A percentile compares a stretch with the other conserved stretches of the same genome.
Conservation (phyloP, 2,888 invertebrate species). For the Eupithecia dodoneata region DNA sequence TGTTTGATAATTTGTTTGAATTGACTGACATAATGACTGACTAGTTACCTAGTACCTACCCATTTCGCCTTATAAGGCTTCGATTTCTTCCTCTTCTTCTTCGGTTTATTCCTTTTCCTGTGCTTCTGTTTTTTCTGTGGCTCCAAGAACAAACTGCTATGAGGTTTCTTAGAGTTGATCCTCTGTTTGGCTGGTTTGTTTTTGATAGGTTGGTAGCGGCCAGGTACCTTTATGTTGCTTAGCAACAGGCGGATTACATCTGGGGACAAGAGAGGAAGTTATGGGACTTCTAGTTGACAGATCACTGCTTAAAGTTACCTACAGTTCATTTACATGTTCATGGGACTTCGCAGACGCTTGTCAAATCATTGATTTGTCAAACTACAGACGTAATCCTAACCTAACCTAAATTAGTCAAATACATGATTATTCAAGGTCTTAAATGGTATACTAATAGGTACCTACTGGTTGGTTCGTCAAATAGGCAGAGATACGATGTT, state of each 20-base stretch:
- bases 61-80: conserved; percentile 33
- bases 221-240: conserved; percentile 24
- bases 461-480: too few relatives aligned
- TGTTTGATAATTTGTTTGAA: too few relatives aligned
- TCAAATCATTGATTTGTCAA: too few relatives aligned
- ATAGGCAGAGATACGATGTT: too few relatives aligned
- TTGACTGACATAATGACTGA: too few relatives aligned
- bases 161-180: conserved; percentile 30
- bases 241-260: conserved; percentile 33
- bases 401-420: too few relatives aligned
- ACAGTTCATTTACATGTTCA: neutral
- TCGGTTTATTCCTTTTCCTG: conserved; percentile 35
- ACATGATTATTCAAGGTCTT: too few relatives aligned
- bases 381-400: too few relatives aligned
- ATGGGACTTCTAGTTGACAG: neutral
- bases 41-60: conserved; percentile 13
- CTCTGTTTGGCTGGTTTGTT: conserved; percentile 22
- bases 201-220: conserved; percentile 10
- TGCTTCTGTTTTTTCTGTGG: conserved; percentile 9
- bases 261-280: conserved; percentile 10
- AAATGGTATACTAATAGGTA: too few relatives aligned
- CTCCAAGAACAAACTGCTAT: conserved; percentile 6
- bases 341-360: too few relatives aligned
- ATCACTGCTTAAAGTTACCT: neutral
- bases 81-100: conserved; percentile 36